These are phyloP conservation scores for Ochotona curzoniae DNA, from an alignment of 2,113 vertebrate genomes.

Conservation along the genomic window DNA sequence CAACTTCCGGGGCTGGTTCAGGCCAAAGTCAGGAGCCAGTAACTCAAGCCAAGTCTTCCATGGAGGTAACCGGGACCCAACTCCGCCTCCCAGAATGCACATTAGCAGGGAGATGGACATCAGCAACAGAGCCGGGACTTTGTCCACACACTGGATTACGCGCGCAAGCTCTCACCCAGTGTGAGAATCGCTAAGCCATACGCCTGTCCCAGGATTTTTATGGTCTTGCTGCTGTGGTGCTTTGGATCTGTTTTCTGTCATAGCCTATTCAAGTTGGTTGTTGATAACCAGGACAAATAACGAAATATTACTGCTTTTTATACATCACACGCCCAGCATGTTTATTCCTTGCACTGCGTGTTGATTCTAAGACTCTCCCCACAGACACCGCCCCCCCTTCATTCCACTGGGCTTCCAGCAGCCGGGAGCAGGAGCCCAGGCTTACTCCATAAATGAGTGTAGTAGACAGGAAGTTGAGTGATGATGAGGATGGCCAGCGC, in stretches of 20 bases:
- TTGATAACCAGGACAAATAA: not conserved
- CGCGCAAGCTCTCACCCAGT: too few relatives aligned
- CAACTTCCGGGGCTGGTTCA: too few relatives aligned
- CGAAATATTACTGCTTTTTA: slow-evolving; percentile 1
- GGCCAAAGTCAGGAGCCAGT: too few relatives aligned
- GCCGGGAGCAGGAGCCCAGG: not conserved
- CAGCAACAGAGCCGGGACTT: too few relatives aligned
- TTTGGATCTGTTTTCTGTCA: not conserved
- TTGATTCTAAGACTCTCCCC: not conserved
- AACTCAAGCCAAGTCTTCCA: too few relatives aligned
- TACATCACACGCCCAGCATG: not conserved
- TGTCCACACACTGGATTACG: too few relatives aligned
- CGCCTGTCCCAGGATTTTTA: too few relatives aligned
- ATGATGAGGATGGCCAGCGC: not conserved
- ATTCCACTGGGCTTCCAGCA: not conserved
- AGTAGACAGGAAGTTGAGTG: not conserved
- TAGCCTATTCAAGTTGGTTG: not conserved
- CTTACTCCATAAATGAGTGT: not conserved
- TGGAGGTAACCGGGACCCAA: too few relatives aligned
- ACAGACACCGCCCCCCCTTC: not conserved
- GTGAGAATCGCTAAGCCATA: too few relatives aligned
- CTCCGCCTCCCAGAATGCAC: too few relatives aligned
- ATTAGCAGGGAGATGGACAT: too few relatives aligned
- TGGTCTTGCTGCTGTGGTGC: not conserved
- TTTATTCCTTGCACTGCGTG: not conserved